Evolutionary conservation across 2,797 vertebrate species (phyloP).

Genomic region (Podarcis siculus): DNA sequence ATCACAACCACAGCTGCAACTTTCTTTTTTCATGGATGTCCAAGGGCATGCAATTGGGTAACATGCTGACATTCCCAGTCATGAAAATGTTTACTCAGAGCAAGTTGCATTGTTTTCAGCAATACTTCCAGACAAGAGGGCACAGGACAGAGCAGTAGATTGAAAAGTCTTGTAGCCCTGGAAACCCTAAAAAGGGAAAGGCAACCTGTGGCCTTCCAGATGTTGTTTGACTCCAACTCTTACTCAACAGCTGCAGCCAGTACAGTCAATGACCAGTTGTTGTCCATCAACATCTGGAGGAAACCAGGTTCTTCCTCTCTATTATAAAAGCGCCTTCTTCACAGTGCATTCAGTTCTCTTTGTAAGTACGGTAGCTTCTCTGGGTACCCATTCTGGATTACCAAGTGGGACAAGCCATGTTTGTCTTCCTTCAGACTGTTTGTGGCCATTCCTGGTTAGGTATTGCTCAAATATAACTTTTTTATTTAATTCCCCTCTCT

Average conservation of each 20-base stretch:
- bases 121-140: background rate
- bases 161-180: background rate
- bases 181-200: background rate
- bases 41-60: background rate
- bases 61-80: background rate
- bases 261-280: too few species aligned
- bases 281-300: too few species aligned
- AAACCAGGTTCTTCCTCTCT: background rate
- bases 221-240: too few species aligned
- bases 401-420: slow-evolving; percentile 24
- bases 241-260: too few species aligned
- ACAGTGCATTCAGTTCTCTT: background rate
- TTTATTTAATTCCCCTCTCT: background rate
- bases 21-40: background rate
- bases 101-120: background rate
- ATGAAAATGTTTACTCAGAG: background rate
- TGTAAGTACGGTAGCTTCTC: background rate
- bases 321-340: background rate
- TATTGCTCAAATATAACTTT: background rate
- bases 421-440: slow-evolving; percentile 24
- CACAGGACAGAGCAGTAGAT: background rate
- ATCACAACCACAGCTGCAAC: background rate
- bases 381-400: background rate
- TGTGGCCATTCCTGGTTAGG: slow-evolving; percentile 31
- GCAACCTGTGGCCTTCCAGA: too few species aligned